These are phyloP conservation scores for Centrocercus urophasianus DNA, from an alignment of 2,113 vertebrate species.

Conservation along the genomic window DNA sequence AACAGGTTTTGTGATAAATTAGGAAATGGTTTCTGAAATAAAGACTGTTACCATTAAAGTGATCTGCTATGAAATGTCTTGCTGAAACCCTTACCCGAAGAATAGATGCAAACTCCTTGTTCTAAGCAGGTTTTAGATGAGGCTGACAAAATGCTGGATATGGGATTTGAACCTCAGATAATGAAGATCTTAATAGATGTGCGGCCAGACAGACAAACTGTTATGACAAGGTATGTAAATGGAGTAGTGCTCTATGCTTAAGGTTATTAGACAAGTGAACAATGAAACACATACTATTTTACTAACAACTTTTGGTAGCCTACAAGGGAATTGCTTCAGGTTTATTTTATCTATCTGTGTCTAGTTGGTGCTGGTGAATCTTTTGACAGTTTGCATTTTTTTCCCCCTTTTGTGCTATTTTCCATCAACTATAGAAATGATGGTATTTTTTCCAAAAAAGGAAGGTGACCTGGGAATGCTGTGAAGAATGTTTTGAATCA, in stretches of 20 bases:
- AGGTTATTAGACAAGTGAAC: background rate
- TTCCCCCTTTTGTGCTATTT: background rate
- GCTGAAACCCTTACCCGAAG: background rate
- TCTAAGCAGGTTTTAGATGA: constrained; percentile 92
- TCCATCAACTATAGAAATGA: background rate
- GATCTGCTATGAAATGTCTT: background rate
- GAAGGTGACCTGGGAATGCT: background rate
- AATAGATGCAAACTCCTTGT: background rate
- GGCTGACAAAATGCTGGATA: constrained; percentile 96
- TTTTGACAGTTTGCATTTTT: background rate
- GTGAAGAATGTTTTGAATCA: background rate
- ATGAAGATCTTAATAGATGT: constrained; percentile 97
- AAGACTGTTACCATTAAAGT: background rate
- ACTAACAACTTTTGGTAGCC: background rate
- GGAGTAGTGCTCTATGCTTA: too few species aligned
- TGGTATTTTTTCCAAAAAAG: background rate
- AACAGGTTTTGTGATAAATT: background rate
- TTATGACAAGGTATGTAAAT: constrained; percentile 91
- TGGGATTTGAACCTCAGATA: constrained; percentile 99
- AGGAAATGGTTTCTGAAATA: background rate
- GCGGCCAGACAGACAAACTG: constrained; percentile 92
- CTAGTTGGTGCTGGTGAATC: background rate
- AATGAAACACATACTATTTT: background rate
- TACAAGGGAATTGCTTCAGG: background rate
- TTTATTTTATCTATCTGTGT: background rate